Base-by-base conservation (phyloP, 2,888 invertebrate genomes). In the Smittia sp. region DNA sequence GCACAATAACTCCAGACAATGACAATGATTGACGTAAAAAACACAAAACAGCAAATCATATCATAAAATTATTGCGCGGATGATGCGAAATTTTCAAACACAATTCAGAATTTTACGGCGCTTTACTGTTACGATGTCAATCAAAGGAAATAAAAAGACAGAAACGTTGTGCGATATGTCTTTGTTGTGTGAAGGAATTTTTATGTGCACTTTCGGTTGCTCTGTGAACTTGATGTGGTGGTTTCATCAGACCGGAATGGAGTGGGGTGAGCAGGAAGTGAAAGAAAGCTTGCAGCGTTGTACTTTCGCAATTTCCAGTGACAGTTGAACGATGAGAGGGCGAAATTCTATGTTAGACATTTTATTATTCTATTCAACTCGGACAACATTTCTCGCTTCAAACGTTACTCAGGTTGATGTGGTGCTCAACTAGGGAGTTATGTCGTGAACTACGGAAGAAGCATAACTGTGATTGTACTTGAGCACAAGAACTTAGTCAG, bases 31-130 rank as follows among this genome's bases (percentile, higher is more conserved):
- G 68, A 68, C 68, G 46, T 46, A 46, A 46, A 58, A 46, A 58
- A 68, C 20, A 46, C 38, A 20, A 39, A 68, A 46, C 68, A 41
- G 25, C 25, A 32, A 46, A 41, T 46, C 46, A n/a, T n/a, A n/a
- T n/a, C n/a, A 22, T 68, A 68, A 68, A 68, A 68, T 68, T 68
- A 68, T 68, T 68, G 68, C 68, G 46, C 22, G 68, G 68, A n/a
- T 68, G 41, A 25, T 68, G 41, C n/a, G 22, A 32, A 65, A 65
- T 27, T 68, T n/a, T 9, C 22, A 68, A 68, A 68, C 41, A 68
- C 41, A 68, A 41, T 68, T 68, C 46, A 38, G 27, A 18, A 20
- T 18, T 24, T 68, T 41, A 18, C 25, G 41, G 22, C 25, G 38
- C 22, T 68, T 68, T 20, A 41, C 38, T 32, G 46, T 68, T 68